A percentile compares a stretch with the other conserved stretches of the same genome.
phyloP scores from a whole-genome alignment of 1,140 invertebrate species.

The Linepithema humile region DNA sequence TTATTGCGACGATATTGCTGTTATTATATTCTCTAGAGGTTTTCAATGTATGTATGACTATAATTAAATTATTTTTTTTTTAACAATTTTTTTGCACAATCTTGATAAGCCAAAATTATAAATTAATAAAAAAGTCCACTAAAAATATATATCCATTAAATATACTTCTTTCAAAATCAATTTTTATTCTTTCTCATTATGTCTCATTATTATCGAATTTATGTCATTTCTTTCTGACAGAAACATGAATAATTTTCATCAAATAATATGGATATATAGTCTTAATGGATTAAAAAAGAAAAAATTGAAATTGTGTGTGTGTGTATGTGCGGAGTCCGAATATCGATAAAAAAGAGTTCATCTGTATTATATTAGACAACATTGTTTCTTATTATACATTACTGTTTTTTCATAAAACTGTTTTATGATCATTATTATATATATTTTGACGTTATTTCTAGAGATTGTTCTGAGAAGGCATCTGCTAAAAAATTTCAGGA shows the following conservation, averaged over 20 bases:
- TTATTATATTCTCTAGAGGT: not conserved
- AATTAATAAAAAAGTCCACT: too few relatives aligned
- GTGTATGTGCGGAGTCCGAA: too few relatives aligned
- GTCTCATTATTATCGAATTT: too few relatives aligned
- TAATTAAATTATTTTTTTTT: not conserved
- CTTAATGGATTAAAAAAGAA: not conserved
- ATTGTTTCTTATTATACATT: not conserved
- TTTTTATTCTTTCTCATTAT: too few relatives aligned
- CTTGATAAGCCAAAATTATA: too few relatives aligned
- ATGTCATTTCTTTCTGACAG: too few relatives aligned
- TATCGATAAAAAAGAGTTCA: not conserved
- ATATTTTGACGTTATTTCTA: too few relatives aligned
- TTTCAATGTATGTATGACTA: not conserved
- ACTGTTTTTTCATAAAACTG: not conserved
- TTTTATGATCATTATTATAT: not conserved
- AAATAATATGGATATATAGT: not conserved
- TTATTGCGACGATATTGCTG: not conserved
- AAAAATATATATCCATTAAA: too few relatives aligned
- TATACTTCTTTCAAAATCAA: too few relatives aligned
- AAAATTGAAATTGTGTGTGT: not conserved
- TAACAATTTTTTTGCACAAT: too few relatives aligned
- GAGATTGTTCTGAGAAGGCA: not conserved
- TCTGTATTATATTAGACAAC: not conserved
- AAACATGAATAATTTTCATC: too few relatives aligned
- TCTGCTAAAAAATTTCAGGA: not conserved